A percentile compares a stretch with the other conserved stretches of the same genome.
Evolutionary conservation across 2,113 vertebrate species (phyloP).

Genomic region (Phylloscopus whistleri): DNA sequence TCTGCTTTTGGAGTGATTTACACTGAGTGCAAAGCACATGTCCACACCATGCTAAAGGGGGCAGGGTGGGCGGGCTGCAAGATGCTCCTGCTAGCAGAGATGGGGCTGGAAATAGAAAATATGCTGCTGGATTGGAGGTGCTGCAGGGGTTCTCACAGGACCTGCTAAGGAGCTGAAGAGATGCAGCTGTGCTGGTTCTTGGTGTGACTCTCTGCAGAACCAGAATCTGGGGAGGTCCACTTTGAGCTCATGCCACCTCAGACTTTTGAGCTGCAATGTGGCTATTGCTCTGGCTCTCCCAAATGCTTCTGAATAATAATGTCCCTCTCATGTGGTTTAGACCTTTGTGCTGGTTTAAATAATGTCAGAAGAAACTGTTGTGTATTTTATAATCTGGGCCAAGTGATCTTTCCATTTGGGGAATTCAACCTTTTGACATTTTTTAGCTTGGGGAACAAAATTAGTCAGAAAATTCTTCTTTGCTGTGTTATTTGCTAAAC

Average conservation of each 20-base stretch:
- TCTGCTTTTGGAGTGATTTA: neutral
- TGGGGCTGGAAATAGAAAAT: neutral
- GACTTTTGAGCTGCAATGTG: rapidly evolving
- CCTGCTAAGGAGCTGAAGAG: neutral
- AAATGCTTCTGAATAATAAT: neutral
- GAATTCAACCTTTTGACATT: neutral
- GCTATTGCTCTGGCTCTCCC: neutral
- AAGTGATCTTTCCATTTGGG: neutral
- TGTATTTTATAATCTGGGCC: neutral
- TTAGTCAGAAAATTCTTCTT: slow-evolving; percentile 36
- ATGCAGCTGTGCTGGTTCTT: neutral
- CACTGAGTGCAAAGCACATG: neutral
- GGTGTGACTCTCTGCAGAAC: neutral
- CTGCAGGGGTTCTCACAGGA: neutral
- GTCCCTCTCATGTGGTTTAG: neutral
- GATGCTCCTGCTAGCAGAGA: neutral
- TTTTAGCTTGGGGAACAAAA: neutral
- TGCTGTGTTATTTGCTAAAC: slow-evolving; percentile 5
- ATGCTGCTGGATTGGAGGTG: neutral
- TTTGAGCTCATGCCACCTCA: neutral
- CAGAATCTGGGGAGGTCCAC: neutral
- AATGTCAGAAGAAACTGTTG: neutral
- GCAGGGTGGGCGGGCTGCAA: neutral
- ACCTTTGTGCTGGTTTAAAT: neutral
- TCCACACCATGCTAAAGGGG: neutral